Evolutionary conservation across 92 coral and sea anemone species (phyloP).

Genomic region (Actinernus sp.): DNA sequence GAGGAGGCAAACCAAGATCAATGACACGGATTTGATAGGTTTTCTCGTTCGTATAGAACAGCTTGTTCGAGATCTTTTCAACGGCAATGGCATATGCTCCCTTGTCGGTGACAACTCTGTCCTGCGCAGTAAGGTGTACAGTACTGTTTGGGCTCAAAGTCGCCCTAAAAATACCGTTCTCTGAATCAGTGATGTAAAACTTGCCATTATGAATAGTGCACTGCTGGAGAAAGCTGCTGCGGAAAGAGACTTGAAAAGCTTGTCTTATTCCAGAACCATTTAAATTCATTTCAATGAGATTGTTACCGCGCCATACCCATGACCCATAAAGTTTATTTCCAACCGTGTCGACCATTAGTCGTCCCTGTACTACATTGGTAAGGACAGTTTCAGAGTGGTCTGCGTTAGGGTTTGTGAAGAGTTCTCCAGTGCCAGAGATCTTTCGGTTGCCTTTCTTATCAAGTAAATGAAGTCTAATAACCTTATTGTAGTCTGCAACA

Average conservation of each 20-base stretch:
- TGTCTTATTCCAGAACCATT: no score
- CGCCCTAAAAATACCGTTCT: not conserved
- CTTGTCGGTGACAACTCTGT: not conserved
- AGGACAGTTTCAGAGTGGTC: constrained; percentile 20
- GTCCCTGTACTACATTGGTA: no score
- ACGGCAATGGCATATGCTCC: not conserved
- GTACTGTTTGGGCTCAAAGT: constrained; percentile 1
- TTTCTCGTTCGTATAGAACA: constrained; percentile 1
- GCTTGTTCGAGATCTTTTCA: not conserved
- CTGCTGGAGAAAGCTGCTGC: not conserved
- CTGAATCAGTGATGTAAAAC: not conserved
- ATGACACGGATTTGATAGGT: constrained; percentile 7
- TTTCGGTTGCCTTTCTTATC: constrained; percentile 22
- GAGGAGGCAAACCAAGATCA: not conserved
- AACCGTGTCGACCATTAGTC: constrained; percentile 1
- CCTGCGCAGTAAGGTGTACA: not conserved
- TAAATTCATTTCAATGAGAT: no score
- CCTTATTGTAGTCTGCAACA: constrained; percentile 10
- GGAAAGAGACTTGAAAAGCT: no score
- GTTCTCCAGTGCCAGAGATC: constrained; percentile 35
- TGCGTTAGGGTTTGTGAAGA: constrained; percentile 13
- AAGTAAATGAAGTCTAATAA: constrained; percentile 18
- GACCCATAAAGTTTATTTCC: constrained; percentile 2
- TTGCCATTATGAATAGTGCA: not conserved
- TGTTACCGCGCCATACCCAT: no score